Evolutionary conservation across 2,797 vertebrate species (phyloP), one percentile per base, ranked within the genome.

Genomic region (Choloepus didactylus): DNA sequence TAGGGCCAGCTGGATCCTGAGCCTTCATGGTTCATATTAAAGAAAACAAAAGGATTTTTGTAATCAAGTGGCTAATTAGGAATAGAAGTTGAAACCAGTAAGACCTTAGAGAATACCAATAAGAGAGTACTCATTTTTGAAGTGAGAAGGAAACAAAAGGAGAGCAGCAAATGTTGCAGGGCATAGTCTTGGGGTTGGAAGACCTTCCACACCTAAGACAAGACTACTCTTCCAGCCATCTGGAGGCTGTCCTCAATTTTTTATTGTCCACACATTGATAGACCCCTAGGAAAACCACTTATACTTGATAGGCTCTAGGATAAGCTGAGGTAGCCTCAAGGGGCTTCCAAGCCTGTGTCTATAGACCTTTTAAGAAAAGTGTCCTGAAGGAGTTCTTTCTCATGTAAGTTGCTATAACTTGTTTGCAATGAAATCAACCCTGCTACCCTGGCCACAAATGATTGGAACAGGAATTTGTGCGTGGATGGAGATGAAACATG

Each of bases 11-110:
- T 89, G 62, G 49, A 86, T 73, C 31, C 75, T 79, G 49, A 89
- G 51, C 29, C 56, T 41, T 72, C 70, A 89, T 6, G 18, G 44
- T 64, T 93, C 41, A 69, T 77, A 79, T 67, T 79, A 84, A 62
- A 89, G 27, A 85, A 93, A 79, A 93, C 9, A 62, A 44, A 83
- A 66, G 6, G 46, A 4, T 41, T 91, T 95, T 93, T 81, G 75
- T 23, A 93, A 76, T 94, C 46, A 60, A 46, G 27, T 23, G 51
- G 70, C 49, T 95, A 96, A 91, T 90, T 93, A 94, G 67, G 60
- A 97, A 70, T 51, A 49, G 7, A 14, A 94, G 19, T 38, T 87
- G 51, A 91, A 97, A 60, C 5, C 9, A n/a, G 2, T 46, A 86
- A 93, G n/a, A 66, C 5, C 29, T 9, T 54, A 64, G 19, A 72